Evolutionary conservation across 2,797 vertebrate genomes (phyloP).

Genomic region (Hypotaenidia philippensis): DNA sequence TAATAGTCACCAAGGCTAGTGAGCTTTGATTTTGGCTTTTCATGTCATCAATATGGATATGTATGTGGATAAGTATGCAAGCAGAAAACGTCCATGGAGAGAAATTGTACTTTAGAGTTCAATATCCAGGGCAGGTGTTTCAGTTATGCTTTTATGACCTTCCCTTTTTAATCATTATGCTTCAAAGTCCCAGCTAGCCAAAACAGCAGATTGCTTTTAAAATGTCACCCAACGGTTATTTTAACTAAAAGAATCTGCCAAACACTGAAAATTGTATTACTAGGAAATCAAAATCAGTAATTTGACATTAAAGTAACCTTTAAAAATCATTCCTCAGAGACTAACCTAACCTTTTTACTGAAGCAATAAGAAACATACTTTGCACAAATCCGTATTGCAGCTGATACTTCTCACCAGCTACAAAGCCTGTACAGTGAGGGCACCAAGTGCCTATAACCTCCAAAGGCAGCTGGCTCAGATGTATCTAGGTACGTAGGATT

Average conservation of each 20-base stretch:
- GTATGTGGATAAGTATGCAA: neutral
- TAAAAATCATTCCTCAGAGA: slow-evolving; percentile 48
- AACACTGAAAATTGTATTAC: slow-evolving; percentile 36
- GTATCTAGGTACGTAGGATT: neutral
- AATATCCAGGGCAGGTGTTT: neutral
- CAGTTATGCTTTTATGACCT: neutral
- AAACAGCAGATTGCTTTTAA: slow-evolving; percentile 8
- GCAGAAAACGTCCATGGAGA: neutral
- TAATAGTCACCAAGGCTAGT: no score
- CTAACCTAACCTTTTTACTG: slow-evolving; percentile 56
- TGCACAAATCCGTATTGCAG: neutral
- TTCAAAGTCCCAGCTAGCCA: neutral
- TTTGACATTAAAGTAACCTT: slow-evolving; percentile 75
- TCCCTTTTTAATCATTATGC: neutral
- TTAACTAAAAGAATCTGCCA: slow-evolving; percentile 13
- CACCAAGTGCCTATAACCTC: neutral
- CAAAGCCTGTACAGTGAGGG: neutral
- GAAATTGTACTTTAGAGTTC: neutral
- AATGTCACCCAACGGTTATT: slow-evolving; percentile 26
- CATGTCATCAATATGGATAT: no score
- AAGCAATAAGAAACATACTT: slow-evolving; percentile 25
- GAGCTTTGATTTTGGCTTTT: no score
- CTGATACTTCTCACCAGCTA: neutral
- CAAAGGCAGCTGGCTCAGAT: neutral
- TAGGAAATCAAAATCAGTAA: slow-evolving; percentile 32